Evolutionary conservation across 2,797 vertebrate genomes (phyloP), one percentile per base, ranked within the genome.

Genomic region (Lacerta agilis): DNA sequence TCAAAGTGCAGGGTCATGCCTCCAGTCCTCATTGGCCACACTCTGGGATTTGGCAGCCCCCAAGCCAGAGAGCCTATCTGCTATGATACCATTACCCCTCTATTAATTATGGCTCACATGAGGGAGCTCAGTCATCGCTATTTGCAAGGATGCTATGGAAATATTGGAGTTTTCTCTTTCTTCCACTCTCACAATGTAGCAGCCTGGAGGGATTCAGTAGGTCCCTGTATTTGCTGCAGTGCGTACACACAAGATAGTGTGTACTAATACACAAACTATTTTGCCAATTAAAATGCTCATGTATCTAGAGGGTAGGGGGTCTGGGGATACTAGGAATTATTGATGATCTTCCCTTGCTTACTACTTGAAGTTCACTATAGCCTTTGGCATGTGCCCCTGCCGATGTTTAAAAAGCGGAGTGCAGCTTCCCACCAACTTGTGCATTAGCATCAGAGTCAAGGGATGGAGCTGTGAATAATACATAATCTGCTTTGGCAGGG

Each of bases 401-500:
- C 29, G 33, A 27, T 5, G n/a, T 72, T 61, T 79, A 25, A 18
- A 84, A 88, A 79, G 67, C 36, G 61, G 64, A 71, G 58, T 83
- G 18, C 49, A 71, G 18, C 64, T 85, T 81, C 25, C 41, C 45
- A 38, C 17, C 72, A 85, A 75, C 33, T 76, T 67, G 82, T 73
- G 23, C 41, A 76, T 76, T 82, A 69, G 66, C 33, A 81, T 67
- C 75, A 76, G 55, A 69, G 61, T 64, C 43, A 85, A 81, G 66
- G 43, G n/a, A 29, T 8, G 29, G 25, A 33, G 25, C n/a, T 81
- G 71, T 76, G 83, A 89, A 89, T 85, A 75, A 81, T 85, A 79
- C 69, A 88, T 66, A 38, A 49, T 89, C 71, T 76, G 78, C 58
- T 85, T 67, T 76, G 58, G 78, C 41, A 81, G 17, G 45, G 79